These are phyloP conservation scores for Hestina assimilis DNA, from an alignment of 1,140 invertebrate species.

Conservation along the genomic window DNA sequence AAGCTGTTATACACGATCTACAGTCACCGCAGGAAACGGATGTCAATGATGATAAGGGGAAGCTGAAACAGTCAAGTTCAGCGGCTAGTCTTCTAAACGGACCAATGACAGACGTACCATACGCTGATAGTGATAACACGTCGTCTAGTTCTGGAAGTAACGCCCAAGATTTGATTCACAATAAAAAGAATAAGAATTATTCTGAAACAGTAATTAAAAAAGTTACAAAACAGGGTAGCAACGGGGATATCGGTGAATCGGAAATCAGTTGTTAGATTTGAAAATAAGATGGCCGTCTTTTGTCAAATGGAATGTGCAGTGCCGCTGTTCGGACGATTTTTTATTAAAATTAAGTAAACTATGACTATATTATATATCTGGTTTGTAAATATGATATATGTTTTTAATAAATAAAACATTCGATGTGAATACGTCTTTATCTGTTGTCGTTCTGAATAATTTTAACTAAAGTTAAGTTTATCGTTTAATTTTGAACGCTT, in stretches of 20 bases:
- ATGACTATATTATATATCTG: neutral
- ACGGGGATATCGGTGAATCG: constrained; percentile 51
- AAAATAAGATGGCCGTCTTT: constrained; percentile 19
- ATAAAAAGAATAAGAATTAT: constrained; percentile 49
- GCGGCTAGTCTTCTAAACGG: constrained; percentile 72
- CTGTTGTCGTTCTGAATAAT: no score
- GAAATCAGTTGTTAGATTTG: constrained; percentile 63
- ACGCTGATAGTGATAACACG: constrained; percentile 72
- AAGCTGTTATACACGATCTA: constrained; percentile 70
- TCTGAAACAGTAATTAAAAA: constrained; percentile 46
- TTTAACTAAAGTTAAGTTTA: constrained; percentile 13
- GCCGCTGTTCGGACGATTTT: constrained; percentile 24
- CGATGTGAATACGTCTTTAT: no score
- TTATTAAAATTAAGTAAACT: constrained; percentile 5
- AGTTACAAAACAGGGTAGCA: constrained; percentile 64
- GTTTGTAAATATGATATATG: constrained; percentile 10
- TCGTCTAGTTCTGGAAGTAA: constrained; percentile 55
- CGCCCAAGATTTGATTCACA: constrained; percentile 39
- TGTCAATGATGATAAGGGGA: constrained; percentile 42
- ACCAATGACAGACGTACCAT: constrained; percentile 73
- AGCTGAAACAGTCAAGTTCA: constrained; percentile 61
- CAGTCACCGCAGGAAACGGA: constrained; percentile 45
- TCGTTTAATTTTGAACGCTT: constrained; percentile 37
- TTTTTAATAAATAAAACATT: constrained; percentile 8
- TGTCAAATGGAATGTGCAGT: constrained; percentile 10